Conservation (phyloP, 92 coral and sea anemone genomes). For the Zoanthus sociatus region DNA sequence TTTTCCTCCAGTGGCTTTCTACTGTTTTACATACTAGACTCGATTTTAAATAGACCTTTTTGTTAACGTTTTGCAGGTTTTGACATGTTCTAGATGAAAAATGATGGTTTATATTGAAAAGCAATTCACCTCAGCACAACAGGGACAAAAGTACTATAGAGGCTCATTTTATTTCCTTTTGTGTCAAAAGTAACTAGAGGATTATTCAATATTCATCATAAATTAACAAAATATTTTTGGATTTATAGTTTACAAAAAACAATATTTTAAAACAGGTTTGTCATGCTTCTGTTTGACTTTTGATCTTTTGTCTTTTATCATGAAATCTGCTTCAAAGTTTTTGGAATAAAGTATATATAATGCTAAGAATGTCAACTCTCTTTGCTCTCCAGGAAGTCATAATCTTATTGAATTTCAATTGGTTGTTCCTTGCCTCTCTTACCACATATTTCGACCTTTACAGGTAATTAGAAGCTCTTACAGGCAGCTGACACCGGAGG, state of each 20-base stretch:
- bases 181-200: background rate
- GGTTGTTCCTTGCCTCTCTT: no score
- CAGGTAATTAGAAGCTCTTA: constrained; percentile 91
- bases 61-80: background rate
- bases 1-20: background rate
- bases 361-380: no score
- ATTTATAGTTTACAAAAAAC: background rate
- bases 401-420: no score
- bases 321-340: no score
- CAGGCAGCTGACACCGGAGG: constrained; percentile 89
- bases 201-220: background rate
- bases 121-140: background rate
- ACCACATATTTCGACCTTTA: background rate
- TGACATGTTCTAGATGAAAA: background rate
- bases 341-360: no score
- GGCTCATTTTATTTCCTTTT: background rate
- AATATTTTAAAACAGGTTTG: no score
- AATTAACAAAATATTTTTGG: background rate
- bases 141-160: background rate
- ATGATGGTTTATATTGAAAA: background rate
- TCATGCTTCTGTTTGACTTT: no score
- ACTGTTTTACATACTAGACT: background rate
- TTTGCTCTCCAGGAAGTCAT: no score
- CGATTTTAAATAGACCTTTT: background rate
- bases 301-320: no score